A percentile compares a stretch with the other conserved stretches of the same genome.
These are phyloP conservation scores for Himantopus leucocephalus DNA, from an alignment of 2,113 vertebrate genomes.

Conservation along the genomic window DNA sequence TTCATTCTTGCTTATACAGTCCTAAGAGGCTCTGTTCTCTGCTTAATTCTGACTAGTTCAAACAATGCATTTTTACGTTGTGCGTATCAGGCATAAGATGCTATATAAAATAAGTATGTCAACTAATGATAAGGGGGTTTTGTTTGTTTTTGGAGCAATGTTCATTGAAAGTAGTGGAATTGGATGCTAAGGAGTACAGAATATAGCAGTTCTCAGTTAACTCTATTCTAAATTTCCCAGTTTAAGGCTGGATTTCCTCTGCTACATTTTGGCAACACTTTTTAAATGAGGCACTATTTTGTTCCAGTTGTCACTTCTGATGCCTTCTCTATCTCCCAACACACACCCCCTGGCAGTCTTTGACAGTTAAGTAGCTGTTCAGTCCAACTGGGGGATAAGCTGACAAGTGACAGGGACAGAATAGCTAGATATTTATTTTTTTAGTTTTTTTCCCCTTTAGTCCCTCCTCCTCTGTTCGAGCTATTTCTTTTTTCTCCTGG, in stretches of 20 bases:
- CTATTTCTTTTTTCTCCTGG: background rate
- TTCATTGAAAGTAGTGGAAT: background rate
- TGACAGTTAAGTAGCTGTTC: background rate
- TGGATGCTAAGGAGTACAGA: background rate
- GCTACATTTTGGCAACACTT: accelerated
- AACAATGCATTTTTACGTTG: background rate
- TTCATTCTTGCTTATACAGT: background rate
- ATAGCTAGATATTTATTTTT: background rate
- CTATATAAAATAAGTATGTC: background rate
- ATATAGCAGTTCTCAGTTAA: background rate
- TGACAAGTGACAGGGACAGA: background rate
- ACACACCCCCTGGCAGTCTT: background rate
- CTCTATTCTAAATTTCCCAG: background rate
- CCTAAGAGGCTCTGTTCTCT: background rate
- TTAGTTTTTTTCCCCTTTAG: background rate
- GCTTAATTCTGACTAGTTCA: background rate
- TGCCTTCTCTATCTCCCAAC: background rate
- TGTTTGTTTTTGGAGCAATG: background rate
- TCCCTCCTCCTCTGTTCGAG: background rate
- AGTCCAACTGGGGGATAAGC: background rate
- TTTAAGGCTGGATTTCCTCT: background rate
- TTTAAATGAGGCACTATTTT: background rate
- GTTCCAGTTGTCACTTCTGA: conserved; percentile 3
- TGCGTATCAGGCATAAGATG: background rate
- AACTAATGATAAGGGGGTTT: background rate